Evolutionary conservation across 1,140 invertebrate genomes (phyloP).

Genomic region (Cotesia chilonis): DNA sequence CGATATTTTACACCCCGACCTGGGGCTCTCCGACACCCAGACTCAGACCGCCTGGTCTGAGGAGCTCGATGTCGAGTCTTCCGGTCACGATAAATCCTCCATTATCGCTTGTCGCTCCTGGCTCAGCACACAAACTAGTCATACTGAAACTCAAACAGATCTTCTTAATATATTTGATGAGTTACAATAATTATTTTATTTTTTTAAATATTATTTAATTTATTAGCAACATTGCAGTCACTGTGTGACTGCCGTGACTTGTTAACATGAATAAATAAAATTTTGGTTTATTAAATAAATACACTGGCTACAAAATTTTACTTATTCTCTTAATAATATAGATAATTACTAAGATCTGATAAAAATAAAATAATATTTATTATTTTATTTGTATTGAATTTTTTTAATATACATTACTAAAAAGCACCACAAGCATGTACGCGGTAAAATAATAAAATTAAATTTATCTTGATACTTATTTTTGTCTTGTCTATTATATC

Average conservation of each 20-base stretch:
- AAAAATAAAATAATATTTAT: constrained; percentile 14
- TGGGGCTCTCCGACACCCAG: constrained; percentile 69
- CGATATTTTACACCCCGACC: constrained; percentile 65
- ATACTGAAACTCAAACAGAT: constrained; percentile 65
- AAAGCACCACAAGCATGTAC: no score
- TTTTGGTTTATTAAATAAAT: no score
- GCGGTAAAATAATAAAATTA: not conserved
- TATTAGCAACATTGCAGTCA: no score
- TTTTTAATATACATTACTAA: no score
- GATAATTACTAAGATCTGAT: not conserved
- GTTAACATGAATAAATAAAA: no score
- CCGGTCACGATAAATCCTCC: constrained; percentile 31
- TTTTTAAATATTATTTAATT: no score
- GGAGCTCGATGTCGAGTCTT: constrained; percentile 52
- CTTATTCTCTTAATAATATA: no score
- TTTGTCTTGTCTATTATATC: no score
- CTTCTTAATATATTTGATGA: constrained; percentile 60
- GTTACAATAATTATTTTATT: constrained; percentile 45
- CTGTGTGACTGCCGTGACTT: no score
- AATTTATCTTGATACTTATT: not conserved
- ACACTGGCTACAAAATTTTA: no score
- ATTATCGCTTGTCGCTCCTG: constrained; percentile 49
- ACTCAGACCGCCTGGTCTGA: constrained; percentile 69
- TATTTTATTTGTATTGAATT: constrained; percentile 7
- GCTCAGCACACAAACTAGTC: constrained; percentile 56